A percentile compares a stretch with the other conserved stretches of the same genome.
Evolutionary conservation across 1,140 invertebrate species (phyloP).

Genomic region (Brachionus plicatilis): DNA sequence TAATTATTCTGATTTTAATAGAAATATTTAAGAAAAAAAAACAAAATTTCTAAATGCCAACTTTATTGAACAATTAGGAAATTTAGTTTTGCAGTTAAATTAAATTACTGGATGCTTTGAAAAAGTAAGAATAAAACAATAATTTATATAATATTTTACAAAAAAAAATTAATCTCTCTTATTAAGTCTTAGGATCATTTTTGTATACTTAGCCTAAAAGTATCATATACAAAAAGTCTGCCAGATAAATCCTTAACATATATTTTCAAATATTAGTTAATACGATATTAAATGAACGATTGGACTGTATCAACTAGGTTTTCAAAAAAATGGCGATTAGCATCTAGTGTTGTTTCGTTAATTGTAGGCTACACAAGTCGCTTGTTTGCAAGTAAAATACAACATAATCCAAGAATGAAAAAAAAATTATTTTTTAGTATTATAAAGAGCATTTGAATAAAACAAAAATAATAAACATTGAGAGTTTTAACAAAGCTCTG

Average conservation of each 20-base stretch:
- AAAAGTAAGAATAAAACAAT: not conserved
- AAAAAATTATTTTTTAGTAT: not conserved
- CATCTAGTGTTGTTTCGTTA: slow-evolving; percentile 17
- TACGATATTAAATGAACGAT: slow-evolving; percentile 24
- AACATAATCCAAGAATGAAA: not conserved
- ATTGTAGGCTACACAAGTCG: not conserved
- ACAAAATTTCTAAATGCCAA: not conserved
- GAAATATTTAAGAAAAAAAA: not conserved
- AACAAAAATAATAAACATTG: slow-evolving; percentile 12
- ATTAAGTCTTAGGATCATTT: not conserved
- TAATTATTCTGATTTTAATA: no score
- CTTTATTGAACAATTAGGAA: not conserved
- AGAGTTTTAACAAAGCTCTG: not conserved
- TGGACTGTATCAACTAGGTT: not conserved
- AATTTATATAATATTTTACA: not conserved
- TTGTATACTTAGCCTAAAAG: not conserved
- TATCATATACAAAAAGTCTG: not conserved
- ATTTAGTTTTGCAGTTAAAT: not conserved
- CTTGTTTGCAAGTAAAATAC: not conserved
- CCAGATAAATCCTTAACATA: not conserved
- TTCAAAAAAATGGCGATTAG: slow-evolving; percentile 33
- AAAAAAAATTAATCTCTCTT: not conserved
- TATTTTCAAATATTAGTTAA: not conserved
- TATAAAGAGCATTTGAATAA: slow-evolving; percentile 16
- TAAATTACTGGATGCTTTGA: not conserved